phyloP scores from a whole-genome alignment of 2,797 vertebrate species.

The Alcedo atthis region DNA sequence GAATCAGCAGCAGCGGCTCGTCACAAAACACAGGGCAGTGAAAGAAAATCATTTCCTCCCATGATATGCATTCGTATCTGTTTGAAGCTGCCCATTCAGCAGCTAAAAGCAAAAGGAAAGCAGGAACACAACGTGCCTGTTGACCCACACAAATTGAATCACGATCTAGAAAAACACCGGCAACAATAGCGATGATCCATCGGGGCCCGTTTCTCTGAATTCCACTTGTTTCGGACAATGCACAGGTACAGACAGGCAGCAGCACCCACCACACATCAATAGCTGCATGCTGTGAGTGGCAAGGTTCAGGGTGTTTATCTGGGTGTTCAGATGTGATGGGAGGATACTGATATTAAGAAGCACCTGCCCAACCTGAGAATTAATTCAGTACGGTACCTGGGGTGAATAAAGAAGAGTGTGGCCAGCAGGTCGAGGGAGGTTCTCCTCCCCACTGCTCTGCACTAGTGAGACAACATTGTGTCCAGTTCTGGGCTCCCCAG shows the following conservation, averaged over 20 bases:
- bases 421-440: too few relatives aligned
- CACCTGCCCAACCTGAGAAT: background rate
- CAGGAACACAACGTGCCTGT: background rate
- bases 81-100: constrained; percentile 68
- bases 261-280: background rate
- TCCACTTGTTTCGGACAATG: constrained; percentile 33
- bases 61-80: constrained; percentile 36
- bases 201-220: background rate
- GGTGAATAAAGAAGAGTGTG: too few relatives aligned
- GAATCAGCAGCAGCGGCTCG: constrained; percentile 33
- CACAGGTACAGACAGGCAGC: constrained; percentile 28
- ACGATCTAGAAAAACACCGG: constrained; percentile 62
- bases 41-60: constrained; percentile 57
- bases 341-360: background rate
- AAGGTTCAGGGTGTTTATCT: background rate
- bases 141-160: constrained; percentile 54
- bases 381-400: background rate
- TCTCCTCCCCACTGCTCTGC: too few relatives aligned
- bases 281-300: background rate
- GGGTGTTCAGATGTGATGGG: background rate
- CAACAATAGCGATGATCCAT: constrained; percentile 57
- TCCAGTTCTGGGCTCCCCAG: too few relatives aligned
- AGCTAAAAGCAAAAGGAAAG: constrained; percentile 66
- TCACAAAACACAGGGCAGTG: constrained; percentile 51
- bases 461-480: too few relatives aligned